phyloP scores from a whole-genome alignment of 2,797 vertebrate species.

The Etheostoma perlongum region DNA sequence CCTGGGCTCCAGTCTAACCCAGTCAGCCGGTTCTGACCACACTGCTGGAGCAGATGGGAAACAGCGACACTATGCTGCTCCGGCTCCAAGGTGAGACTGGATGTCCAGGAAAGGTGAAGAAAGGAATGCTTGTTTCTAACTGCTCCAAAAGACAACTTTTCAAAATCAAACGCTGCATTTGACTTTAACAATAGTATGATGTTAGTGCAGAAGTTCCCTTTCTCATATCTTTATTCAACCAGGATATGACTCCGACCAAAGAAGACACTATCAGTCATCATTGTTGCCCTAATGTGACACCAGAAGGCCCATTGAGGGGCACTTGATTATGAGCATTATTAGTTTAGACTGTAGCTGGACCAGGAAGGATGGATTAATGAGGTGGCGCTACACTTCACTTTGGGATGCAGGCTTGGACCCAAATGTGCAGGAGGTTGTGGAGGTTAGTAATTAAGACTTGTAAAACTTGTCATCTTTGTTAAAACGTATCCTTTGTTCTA shows the following conservation, averaged over 20 bases:
- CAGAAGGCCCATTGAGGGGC: neutral
- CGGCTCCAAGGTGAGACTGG: slow-evolving; percentile 35
- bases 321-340: slow-evolving; percentile 1
- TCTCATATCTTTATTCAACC: neutral
- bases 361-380: neutral
- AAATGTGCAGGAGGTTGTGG: no score
- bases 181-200: neutral
- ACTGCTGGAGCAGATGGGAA: slow-evolving; percentile 41
- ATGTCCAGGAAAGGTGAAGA: slow-evolving; percentile 19
- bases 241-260: neutral
- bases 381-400: neutral
- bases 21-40: slow-evolving; percentile 52
- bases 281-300: neutral
- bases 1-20: slow-evolving; percentile 65
- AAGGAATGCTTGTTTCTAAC: slow-evolving; percentile 21
- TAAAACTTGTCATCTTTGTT: no score
- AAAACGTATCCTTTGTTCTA: no score
- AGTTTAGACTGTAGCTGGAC: slow-evolving; percentile 21
- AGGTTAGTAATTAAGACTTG: no score
- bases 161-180: neutral
- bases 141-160: slow-evolving; percentile 11
- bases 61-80: slow-evolving; percentile 28
- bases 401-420: no score
- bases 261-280: neutral
- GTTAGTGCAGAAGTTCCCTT: neutral